Percentiles rank a stretch among this genome's conserved stretches.
These are phyloP conservation scores for Epizoanthus stellaris DNA, from an alignment of 92 coral and sea anemone species.

Conservation along the genomic window DNA sequence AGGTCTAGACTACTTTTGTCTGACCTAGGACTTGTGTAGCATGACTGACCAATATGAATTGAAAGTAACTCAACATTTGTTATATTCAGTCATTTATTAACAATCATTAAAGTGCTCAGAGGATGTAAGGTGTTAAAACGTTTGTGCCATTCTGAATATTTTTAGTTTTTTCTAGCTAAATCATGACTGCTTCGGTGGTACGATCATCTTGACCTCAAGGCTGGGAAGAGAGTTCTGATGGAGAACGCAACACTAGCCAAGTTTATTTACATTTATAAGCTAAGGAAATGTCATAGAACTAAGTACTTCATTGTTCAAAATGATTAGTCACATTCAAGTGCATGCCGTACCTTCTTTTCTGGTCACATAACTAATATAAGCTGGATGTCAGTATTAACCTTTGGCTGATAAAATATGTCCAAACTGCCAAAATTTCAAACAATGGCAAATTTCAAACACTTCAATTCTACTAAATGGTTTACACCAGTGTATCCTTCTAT, in stretches of 20 bases:
- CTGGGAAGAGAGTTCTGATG: background rate
- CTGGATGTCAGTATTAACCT: too few species aligned
- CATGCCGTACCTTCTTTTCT: too few species aligned
- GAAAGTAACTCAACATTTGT: background rate
- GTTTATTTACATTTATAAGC: background rate
- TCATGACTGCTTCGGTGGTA: background rate
- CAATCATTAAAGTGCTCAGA: background rate
- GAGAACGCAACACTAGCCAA: background rate
- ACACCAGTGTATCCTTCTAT: too few species aligned
- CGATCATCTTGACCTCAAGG: background rate
- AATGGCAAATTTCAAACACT: too few species aligned
- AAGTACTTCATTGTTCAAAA: too few species aligned
- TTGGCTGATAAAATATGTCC: too few species aligned
- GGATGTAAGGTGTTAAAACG: constrained; percentile 4
- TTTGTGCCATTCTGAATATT: constrained; percentile 20
- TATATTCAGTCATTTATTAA: background rate
- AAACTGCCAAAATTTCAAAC: too few species aligned
- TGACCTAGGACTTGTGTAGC: constrained; percentile 10
- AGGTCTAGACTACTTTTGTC: constrained; percentile 33
- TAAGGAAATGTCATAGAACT: background rate
- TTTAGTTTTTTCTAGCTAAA: background rate
- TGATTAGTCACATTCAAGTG: too few species aligned
- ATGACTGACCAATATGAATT: background rate
- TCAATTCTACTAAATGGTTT: too few species aligned
- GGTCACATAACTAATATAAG: too few species aligned